Evolutionary conservation across 2,797 vertebrate genomes (phyloP), one percentile per base, ranked within the genome.

Genomic region (Eospalax fontanierii): DNA sequence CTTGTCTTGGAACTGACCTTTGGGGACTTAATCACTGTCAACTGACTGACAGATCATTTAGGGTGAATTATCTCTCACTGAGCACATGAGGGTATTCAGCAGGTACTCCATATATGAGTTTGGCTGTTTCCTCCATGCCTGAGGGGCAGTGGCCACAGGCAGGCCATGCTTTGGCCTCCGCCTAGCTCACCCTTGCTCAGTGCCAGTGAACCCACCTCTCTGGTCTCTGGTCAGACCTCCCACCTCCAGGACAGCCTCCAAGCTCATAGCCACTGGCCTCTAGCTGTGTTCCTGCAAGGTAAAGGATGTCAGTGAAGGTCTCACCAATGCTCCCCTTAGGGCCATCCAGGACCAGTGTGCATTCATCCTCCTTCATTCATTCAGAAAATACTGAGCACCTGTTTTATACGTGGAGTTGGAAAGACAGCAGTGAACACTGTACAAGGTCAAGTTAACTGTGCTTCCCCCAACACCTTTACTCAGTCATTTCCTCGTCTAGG

Each of bases 251-350:
- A 8, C 80, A 40, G 66, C 21, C 46, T 65, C 93, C 50, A n/a
- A 54, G 18, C 61, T 92, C 87, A 30, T 90, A 54, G 2, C 75
- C 0, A 7, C 61, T 0, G n/a, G 63, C 28, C 0, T 0, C 16
- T 21, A 24, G 26, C 6, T 96, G 93, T 30, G 76, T 26, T 28
- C 90, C 97, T 97, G 92, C 89, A 96, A 91, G 76, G 76, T 63
- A 40, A 74, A 46, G 43, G 46, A 84, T 10, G 8, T 30, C 28
- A 3, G 0, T 11, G 82, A 33, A 26, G 54, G 15, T 15, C 2
- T 15, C n/a, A 26, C 12, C 33, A 12, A 2, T 30, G n/a, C 40
- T 57, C 19, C 15, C 78, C 63, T 89, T 16, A 63, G 43, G 38
- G 4, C 54, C 65, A 59, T 40, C 84, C 7, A 0, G 30, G 26